phyloP scores from a whole-genome alignment of 2,888 invertebrate genomes.

The Orthonychiurus folsomi region DNA sequence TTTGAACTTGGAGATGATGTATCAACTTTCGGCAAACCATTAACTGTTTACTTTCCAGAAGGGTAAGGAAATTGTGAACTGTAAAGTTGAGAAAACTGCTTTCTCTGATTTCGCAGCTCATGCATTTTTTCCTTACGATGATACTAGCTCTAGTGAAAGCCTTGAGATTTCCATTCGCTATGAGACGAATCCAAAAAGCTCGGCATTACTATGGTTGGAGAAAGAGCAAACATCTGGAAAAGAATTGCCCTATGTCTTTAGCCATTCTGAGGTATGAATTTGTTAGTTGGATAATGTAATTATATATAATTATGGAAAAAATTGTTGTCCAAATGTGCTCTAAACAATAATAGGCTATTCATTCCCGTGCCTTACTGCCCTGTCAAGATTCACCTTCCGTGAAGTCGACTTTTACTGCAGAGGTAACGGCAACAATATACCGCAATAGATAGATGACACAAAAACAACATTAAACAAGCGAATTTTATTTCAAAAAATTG shows the following conservation, averaged over 20 bases:
- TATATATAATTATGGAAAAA: too few species aligned
- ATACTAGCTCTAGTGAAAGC: too few species aligned
- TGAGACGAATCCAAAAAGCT: slow-evolving; percentile 64
- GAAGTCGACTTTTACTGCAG: slow-evolving; percentile 73
- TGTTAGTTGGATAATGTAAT: not conserved
- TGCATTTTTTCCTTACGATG: too few species aligned
- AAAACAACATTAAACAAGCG: too few species aligned
- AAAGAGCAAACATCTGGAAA: slow-evolving; percentile 81
- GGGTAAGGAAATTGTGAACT: not conserved
- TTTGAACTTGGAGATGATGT: slow-evolving; percentile 55
- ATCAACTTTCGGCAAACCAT: slow-evolving; percentile 64
- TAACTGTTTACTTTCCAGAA: slow-evolving; percentile 50
- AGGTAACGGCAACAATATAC: slow-evolving; percentile 63
- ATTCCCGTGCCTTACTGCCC: slow-evolving; percentile 78
- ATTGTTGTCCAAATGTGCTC: slow-evolving; percentile 11
- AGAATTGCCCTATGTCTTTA: slow-evolving; percentile 73
- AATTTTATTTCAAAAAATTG: too few species aligned
- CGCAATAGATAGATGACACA: too few species aligned
- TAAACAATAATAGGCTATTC: slow-evolving; percentile 58
- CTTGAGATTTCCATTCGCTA: slow-evolving; percentile 58
- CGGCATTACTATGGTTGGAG: slow-evolving; percentile 81
- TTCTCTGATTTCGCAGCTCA: too few species aligned
- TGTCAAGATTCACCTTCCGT: slow-evolving; percentile 88
- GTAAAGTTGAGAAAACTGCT: not conserved
- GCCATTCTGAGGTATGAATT: slow-evolving; percentile 60